Evolutionary conservation across 2,113 vertebrate species (phyloP).

Genomic region (Strix uralensis): DNA sequence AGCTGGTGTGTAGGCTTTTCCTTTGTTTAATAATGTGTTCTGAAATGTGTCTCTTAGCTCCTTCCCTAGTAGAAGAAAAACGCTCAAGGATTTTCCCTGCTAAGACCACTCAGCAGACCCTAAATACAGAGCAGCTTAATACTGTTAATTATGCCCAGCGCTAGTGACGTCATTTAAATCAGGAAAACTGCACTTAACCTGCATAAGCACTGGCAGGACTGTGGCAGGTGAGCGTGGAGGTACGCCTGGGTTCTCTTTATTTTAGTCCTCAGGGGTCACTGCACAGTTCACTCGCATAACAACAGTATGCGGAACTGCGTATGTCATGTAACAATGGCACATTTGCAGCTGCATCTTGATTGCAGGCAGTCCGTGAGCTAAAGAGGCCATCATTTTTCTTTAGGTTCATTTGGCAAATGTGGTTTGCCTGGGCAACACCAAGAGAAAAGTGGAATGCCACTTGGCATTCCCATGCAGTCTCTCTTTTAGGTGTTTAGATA

Average conservation of each 20-base stretch:
- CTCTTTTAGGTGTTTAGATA: background rate
- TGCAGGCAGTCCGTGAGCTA: background rate
- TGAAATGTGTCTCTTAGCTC: background rate
- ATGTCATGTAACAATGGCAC: background rate
- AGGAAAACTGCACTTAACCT: background rate
- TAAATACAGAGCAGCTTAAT: background rate
- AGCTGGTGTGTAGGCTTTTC: background rate
- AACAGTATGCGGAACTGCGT: background rate
- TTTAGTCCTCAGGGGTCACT: background rate
- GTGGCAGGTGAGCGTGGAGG: background rate
- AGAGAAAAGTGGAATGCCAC: background rate
- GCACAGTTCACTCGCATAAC: background rate
- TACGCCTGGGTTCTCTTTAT: background rate
- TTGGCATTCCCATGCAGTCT: background rate
- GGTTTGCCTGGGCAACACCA: background rate
- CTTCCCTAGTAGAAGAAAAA: background rate
- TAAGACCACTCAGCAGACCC: background rate
- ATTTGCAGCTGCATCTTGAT: background rate
- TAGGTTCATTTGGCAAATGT: background rate
- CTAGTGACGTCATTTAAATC: background rate
- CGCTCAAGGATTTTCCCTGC: background rate
- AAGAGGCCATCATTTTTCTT: background rate
- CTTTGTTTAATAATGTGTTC: background rate
- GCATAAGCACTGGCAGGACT: background rate
- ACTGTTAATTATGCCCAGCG: background rate